phyloP scores from a whole-genome alignment of 2,113 vertebrate genomes.

The Sceloporus tristichus region DNA sequence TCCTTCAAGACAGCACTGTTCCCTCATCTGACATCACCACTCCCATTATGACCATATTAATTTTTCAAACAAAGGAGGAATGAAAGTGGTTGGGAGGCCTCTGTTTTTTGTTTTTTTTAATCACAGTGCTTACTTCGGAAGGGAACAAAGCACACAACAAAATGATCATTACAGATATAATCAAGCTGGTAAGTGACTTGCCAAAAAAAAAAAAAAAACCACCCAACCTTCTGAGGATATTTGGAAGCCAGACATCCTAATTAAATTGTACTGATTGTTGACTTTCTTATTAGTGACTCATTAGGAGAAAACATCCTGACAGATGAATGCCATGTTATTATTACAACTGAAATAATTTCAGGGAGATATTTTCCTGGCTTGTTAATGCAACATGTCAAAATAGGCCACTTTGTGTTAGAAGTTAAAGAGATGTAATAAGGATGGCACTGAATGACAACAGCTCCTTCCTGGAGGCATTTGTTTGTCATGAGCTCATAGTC shows the following conservation, averaged over 20 bases:
- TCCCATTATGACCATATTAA: neutral
- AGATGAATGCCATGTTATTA: conserved; percentile 35
- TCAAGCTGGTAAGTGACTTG: conserved; percentile 20
- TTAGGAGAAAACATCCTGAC: conserved; percentile 21
- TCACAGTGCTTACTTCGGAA: conserved; percentile 20
- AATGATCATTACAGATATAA: conserved; percentile 6
- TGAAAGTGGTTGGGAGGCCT: neutral
- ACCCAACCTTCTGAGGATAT: conserved; percentile 4
- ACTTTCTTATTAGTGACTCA: conserved; percentile 27
- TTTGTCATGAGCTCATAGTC: conserved; percentile 37
- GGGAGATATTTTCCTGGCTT: conserved; percentile 38
- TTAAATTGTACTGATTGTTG: conserved; percentile 18
- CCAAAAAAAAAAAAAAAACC: neutral
- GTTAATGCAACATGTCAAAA: conserved; percentile 29
- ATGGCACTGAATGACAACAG: conserved; percentile 29
- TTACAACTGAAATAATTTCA: conserved; percentile 43
- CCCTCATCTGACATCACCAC: neutral
- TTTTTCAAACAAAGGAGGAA: neutral
- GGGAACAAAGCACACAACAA: neutral
- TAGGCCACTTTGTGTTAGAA: conserved; percentile 9
- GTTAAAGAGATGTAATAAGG: conserved; percentile 24
- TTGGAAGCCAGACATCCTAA: neutral
- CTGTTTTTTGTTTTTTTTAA: neutral
- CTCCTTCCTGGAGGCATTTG: conserved; percentile 45
- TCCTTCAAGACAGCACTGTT: neutral